Evolutionary conservation across 2,888 invertebrate genomes (phyloP), one percentile per base, ranked within the genome.

Genomic region (Trimorus sp.): DNA sequence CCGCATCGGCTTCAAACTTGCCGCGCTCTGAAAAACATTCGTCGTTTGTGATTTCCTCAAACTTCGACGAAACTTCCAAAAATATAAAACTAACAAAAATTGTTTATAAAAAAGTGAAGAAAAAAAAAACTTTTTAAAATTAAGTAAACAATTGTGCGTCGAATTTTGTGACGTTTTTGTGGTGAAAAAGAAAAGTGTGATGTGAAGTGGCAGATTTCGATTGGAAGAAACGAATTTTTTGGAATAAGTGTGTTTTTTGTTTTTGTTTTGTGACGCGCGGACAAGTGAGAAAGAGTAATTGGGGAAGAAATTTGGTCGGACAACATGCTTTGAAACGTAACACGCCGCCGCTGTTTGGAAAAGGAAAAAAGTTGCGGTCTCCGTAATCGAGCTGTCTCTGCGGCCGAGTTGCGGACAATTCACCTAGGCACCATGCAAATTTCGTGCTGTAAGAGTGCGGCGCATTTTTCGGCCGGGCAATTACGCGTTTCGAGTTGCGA

Each of bases 1-100:
- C 76, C 71, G 63, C 75, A 80, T 75, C 71, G 75, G 3, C 75
- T 70, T 80, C 42, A 54, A 80, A 80, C 66, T 26, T 80, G 26
- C 42, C 80, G 80, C 70, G 69, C 37, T 63, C n/a, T 2, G 51
- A 1, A 3, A n/a, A 3, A 26, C 26, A 26, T 26, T 4, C 12
- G 14, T 7, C n/a, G n/a, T n/a, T n/a, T 8, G 11, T 16, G 16
- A 26, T 54, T 54, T 7, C 36, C 54, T 12, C 51, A 51, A n/a
- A 6, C 7, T 14, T n/a, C 3, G 11, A 14, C 51, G 1, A 12
- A 14, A 14, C 1, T 51, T 11, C 6, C n/a, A 14, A 12, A 51
- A 51, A 51, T 4, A 37, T 1, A 0, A 5, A 5, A n/a, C n/a
- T n/a, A 58, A 14, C 4, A 38, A 37, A 12, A 26, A 26, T 26